Conservation (phyloP, 2,113 vertebrate genomes). For the Smithornis capensis region DNA sequence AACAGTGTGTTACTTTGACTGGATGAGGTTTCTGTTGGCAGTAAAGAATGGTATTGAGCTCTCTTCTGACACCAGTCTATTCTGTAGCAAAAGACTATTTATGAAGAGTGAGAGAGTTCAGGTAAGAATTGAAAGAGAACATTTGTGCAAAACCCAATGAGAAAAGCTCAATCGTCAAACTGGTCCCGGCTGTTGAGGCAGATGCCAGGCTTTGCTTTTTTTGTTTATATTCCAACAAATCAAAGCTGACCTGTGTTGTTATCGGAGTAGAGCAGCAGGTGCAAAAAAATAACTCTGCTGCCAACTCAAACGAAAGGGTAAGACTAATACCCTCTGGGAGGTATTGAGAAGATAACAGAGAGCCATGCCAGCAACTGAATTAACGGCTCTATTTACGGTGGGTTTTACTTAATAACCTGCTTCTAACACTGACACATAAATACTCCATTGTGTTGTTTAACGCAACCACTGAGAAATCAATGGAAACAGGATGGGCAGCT, state of each 20-base stretch:
- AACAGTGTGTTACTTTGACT: neutral
- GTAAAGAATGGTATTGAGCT: slow-evolving; percentile 44
- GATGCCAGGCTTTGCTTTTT: slow-evolving; percentile 79
- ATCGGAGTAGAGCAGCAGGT: slow-evolving; percentile 79
- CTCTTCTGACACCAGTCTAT: neutral
- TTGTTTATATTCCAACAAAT: slow-evolving; percentile 82
- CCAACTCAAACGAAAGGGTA: slow-evolving; percentile 78
- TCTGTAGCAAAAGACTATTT: neutral
- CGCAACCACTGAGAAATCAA: slow-evolving; percentile 34
- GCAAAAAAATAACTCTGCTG: slow-evolving; percentile 76
- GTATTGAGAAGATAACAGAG: slow-evolving; percentile 76
- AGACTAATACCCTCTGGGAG: slow-evolving; percentile 76
- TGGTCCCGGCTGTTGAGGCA: slow-evolving; percentile 72
- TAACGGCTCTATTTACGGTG: slow-evolving; percentile 76
- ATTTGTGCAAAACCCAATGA: slow-evolving; percentile 65
- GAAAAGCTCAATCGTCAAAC: slow-evolving; percentile 61
- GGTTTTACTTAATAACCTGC: slow-evolving; percentile 73
- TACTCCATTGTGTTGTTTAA: slow-evolving; percentile 73
- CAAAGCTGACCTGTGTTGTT: slow-evolving; percentile 77
- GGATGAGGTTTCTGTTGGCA: slow-evolving; percentile 3
- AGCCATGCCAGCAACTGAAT: slow-evolving; percentile 76
- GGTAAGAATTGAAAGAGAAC: slow-evolving; percentile 14
- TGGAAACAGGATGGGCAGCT: slow-evolving; percentile 52
- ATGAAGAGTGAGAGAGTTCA: slow-evolving; percentile 6
- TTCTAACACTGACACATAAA: slow-evolving; percentile 69